phyloP scores from a whole-genome alignment of 2,113 vertebrate genomes.

The Pionites leucogaster region DNA sequence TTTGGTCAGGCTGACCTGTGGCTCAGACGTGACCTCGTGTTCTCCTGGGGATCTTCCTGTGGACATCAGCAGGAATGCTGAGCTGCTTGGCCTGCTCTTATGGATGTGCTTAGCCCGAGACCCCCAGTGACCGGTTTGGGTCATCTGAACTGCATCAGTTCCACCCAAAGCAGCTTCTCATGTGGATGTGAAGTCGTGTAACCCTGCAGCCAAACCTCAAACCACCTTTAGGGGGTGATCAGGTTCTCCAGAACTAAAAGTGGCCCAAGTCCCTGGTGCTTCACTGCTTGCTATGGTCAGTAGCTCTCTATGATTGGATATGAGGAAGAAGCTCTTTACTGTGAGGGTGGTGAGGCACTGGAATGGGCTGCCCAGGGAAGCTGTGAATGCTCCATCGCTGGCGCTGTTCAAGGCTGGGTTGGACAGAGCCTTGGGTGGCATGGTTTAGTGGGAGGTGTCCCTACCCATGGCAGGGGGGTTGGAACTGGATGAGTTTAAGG shows the following conservation, averaged over 20 bases:
- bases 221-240: background rate
- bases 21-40: background rate
- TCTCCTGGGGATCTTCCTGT: rapidly evolving
- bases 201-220: background rate
- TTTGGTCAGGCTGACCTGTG: background rate
- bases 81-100: rapidly evolving
- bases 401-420: too few species aligned
- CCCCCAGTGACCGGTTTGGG: background rate
- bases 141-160: background rate
- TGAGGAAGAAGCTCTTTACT: too few species aligned
- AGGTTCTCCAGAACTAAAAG: background rate
- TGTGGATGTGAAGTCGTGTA: background rate
- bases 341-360: too few species aligned
- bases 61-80: background rate
- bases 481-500: too few species aligned
- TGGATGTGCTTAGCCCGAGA: background rate
- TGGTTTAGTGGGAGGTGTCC: too few species aligned
- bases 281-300: background rate
- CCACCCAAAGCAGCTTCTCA: background rate
- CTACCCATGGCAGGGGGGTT: too few species aligned
- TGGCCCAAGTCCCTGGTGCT: background rate
- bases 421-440: too few species aligned
- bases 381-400: too few species aligned
- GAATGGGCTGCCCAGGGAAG: too few species aligned
- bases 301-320: background rate